Evolutionary conservation across 2,797 vertebrate genomes (phyloP).

Genomic region (Chromis chromis): DNA sequence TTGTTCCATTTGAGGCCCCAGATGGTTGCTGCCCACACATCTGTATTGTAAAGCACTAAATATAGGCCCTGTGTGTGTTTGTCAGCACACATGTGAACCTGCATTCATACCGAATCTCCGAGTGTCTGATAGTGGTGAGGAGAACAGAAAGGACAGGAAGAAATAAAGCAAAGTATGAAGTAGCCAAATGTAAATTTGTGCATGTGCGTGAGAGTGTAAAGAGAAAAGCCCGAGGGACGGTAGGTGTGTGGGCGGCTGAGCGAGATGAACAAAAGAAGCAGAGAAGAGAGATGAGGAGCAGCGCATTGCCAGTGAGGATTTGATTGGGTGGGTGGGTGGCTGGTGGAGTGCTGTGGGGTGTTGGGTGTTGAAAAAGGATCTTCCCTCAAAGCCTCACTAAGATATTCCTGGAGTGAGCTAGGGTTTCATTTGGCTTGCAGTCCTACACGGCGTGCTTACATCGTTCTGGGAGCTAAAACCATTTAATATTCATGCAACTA

Average conservation of each 20-base stretch:
- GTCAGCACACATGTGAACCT: slow-evolving; percentile 21
- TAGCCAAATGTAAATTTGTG: slow-evolving; percentile 73
- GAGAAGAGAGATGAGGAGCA: slow-evolving; percentile 78
- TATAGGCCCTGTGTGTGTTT: slow-evolving; percentile 70
- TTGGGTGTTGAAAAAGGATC: slow-evolving; percentile 74
- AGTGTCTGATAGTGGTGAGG: slow-evolving; percentile 33
- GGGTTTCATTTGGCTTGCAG: slow-evolving; percentile 74
- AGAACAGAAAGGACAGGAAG: slow-evolving; percentile 31
- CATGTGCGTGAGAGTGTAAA: slow-evolving; percentile 65
- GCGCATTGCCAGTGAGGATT: slow-evolving; percentile 72
- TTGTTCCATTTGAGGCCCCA: slow-evolving; percentile 83
- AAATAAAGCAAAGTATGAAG: slow-evolving; percentile 63
- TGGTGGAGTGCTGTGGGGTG: slow-evolving; percentile 44
- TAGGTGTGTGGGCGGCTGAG: slow-evolving; percentile 85
- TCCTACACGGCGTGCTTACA: slow-evolving; percentile 58
- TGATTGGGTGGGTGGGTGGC: slow-evolving; percentile 75
- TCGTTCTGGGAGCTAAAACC: slow-evolving; percentile 56
- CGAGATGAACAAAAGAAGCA: slow-evolving; percentile 85
- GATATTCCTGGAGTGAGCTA: slow-evolving; percentile 77
- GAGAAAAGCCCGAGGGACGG: slow-evolving; percentile 80
- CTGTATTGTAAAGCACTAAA: slow-evolving; percentile 86
- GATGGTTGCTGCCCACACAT: slow-evolving; percentile 97
- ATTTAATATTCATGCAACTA: slow-evolving; percentile 67
- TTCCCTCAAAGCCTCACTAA: slow-evolving; percentile 79
- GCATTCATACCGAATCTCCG: slow-evolving; percentile 21